Conservation (phyloP, 1,140 invertebrate genomes). For the Papilio machaon region DNA sequence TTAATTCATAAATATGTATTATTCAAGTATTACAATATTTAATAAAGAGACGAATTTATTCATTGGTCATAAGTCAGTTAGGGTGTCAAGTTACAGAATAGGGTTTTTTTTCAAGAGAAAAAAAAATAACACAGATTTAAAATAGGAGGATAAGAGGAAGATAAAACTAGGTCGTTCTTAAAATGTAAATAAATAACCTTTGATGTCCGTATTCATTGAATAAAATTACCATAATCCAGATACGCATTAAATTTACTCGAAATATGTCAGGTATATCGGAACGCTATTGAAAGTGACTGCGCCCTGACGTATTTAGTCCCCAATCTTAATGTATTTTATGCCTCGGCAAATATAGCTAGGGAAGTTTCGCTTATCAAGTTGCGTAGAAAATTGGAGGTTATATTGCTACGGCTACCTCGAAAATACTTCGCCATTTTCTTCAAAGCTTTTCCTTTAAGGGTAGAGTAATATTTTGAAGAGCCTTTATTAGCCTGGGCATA, state of each 20-base stretch:
- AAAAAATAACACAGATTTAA: too few species aligned
- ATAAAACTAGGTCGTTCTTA: background rate
- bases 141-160: too few species aligned
- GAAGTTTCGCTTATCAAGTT: slow-evolving; percentile 22
- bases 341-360: slow-evolving; percentile 11
- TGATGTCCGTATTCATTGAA: slow-evolving; percentile 8
- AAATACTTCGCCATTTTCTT: slow-evolving; percentile 18
- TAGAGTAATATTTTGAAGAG: slow-evolving; percentile 13
- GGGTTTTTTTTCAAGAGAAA: too few species aligned
- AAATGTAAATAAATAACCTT: slow-evolving; percentile 3
- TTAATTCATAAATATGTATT: too few species aligned
- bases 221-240: background rate
- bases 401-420: slow-evolving; percentile 1
- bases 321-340: slow-evolving; percentile 28
- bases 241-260: background rate
- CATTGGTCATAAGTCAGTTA: too few species aligned
- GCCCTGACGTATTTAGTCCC: slow-evolving; percentile 13
- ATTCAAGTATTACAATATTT: too few species aligned
- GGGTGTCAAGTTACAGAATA: too few species aligned
- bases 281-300: background rate
- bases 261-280: slow-evolving; percentile 16
- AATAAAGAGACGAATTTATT: too few species aligned
- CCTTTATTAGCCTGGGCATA: slow-evolving; percentile 4
- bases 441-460: slow-evolving; percentile 11
- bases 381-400: slow-evolving; percentile 24